Evolutionary conservation across 2,888 invertebrate species (phyloP).

Genomic region (Plagiodera versicolora): DNA sequence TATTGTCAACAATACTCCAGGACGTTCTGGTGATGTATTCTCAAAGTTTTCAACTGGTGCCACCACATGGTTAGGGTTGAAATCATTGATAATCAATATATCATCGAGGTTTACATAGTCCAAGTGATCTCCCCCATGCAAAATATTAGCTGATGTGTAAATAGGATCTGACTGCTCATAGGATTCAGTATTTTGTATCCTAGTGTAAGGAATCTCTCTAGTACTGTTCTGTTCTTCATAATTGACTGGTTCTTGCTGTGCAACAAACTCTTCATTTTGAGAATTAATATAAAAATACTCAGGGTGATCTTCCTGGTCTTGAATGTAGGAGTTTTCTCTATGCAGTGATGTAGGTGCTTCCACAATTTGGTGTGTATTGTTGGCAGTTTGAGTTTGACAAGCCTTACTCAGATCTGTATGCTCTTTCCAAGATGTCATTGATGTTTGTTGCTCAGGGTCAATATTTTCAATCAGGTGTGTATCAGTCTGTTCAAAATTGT

Average conservation of each 20-base stretch:
- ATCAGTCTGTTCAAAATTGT: conserved; percentile 15
- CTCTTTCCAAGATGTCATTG: conserved; percentile 29
- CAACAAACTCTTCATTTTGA: conserved; percentile 14
- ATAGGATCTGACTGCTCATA: conserved; percentile 42
- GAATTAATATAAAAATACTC: conserved; percentile 30
- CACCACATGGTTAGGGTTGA: conserved; percentile 46
- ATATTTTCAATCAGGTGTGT: background rate
- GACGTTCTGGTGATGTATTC: conserved; percentile 40
- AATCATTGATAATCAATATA: conserved; percentile 50
- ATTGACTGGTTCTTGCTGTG: conserved; percentile 8
- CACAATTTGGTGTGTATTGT: conserved; percentile 21
- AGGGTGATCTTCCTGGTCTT: conserved; percentile 30
- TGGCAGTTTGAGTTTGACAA: conserved; percentile 47
- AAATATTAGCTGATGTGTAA: conserved; percentile 44
- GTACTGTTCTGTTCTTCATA: conserved; percentile 16
- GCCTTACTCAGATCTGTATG: conserved; percentile 51
- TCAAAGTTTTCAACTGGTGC: conserved; percentile 50
- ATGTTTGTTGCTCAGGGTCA: conserved; percentile 14
- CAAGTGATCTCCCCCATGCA: conserved; percentile 42
- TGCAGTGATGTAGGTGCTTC: conserved; percentile 18
- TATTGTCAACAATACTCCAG: conserved; percentile 50
- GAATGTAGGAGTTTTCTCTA: conserved; percentile 20
- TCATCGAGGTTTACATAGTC: conserved; percentile 60
- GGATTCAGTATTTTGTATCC: conserved; percentile 22
- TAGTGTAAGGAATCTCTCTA: conserved; percentile 21